phyloP scores from a whole-genome alignment of 2,113 vertebrate genomes.

The Agelaius tricolor region DNA sequence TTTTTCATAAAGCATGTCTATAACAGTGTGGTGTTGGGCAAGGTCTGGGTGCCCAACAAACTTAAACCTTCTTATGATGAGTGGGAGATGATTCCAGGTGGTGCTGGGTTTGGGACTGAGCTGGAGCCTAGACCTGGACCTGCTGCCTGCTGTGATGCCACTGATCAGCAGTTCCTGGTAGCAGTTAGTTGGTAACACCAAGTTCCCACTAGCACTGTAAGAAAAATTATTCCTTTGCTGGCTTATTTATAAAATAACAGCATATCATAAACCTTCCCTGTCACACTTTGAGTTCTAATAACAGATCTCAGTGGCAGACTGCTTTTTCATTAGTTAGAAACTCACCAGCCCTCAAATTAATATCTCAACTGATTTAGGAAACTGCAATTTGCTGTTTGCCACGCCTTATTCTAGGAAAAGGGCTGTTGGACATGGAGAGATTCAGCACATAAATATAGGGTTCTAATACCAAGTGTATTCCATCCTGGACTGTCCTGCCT shows the following conservation, averaged over 20 bases:
- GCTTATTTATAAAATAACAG: neutral
- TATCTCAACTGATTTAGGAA: neutral
- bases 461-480: neutral
- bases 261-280: neutral
- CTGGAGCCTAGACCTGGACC: neutral
- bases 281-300: neutral
- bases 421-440: neutral
- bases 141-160: neutral
- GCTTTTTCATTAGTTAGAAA: neutral
- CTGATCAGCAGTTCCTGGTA: neutral
- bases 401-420: neutral
- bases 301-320: neutral
- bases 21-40: neutral
- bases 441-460: neutral
- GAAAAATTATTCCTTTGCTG: neutral
- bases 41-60: neutral
- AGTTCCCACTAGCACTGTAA: neutral
- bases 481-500: neutral
- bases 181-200: neutral
- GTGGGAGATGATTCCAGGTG: neutral
- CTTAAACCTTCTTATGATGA: neutral
- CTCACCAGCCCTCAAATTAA: neutral
- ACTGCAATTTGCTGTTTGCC: neutral
- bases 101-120: neutral
- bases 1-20: no score